Evolutionary conservation across 2,113 vertebrate genomes (phyloP).

Genomic region (Meles meles): DNA sequence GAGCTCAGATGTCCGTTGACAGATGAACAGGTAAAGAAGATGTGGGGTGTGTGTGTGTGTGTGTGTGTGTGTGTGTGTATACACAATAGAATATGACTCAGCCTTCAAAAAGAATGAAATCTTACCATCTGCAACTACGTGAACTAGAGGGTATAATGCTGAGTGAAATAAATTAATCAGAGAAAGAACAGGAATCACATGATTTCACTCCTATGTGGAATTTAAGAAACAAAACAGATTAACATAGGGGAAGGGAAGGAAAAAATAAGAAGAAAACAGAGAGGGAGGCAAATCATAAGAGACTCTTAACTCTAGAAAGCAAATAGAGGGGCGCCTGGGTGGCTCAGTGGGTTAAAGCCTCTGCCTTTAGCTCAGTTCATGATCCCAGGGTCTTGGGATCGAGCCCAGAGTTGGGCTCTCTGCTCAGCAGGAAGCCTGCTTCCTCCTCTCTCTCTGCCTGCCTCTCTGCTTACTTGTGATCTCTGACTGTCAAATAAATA

Average conservation of each 20-base stretch:
- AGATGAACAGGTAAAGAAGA: not conserved
- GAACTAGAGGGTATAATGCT: not conserved
- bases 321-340: not conserved
- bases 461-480: no score
- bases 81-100: not conserved
- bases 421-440: no score
- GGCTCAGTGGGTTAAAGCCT: no score
- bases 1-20: not conserved
- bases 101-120: not conserved
- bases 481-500: no score
- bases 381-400: no score
- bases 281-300: not conserved
- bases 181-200: not conserved
- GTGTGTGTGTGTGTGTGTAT: no score
- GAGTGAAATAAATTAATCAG: not conserved
- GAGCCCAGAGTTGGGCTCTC: no score
- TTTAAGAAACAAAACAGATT: not conserved
- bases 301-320: not conserved
- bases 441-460: no score
- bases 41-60: not conserved
- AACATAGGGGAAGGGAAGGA: not conserved
- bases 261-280: not conserved
- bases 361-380: no score
- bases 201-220: not conserved
- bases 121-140: not conserved